Evolutionary conservation across 2,888 invertebrate species (phyloP).

Genomic region (Pandemis heparana): DNA sequence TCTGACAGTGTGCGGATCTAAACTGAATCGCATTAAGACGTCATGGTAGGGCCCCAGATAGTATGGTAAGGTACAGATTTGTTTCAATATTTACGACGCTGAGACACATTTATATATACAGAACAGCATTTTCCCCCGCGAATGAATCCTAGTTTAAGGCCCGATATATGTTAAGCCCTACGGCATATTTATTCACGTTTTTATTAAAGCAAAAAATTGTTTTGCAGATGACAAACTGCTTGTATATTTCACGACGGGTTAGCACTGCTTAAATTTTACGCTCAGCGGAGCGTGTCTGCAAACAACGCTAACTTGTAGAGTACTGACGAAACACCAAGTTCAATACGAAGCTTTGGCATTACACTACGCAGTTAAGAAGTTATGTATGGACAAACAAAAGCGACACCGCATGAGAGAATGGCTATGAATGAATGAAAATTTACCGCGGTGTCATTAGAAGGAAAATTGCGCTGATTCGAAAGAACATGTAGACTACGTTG

Average conservation of each 20-base stretch:
- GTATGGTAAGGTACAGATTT: no score
- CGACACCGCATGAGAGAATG: neutral
- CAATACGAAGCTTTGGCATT: neutral
- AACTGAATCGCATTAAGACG: no score
- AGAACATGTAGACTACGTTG: no score
- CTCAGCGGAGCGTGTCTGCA: slow-evolving; percentile 9
- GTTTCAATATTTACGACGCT: no score
- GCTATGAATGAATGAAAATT: neutral
- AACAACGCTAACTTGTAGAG: slow-evolving; percentile 13
- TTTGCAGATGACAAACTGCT: neutral
- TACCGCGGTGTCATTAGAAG: neutral
- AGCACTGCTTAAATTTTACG: slow-evolving; percentile 35
- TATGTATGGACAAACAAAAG: neutral
- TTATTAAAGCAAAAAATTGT: slow-evolving; percentile 16
- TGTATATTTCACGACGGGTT: slow-evolving; percentile 15
- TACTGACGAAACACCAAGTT: slow-evolving; percentile 10
- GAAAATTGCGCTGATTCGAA: neutral
- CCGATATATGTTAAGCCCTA: neutral
- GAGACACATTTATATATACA: no score
- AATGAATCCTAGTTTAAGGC: neutral
- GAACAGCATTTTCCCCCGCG: no score
- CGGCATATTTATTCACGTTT: neutral
- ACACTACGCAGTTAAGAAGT: neutral
- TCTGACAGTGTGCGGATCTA: no score
- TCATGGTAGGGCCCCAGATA: no score